Evolutionary conservation across 2,888 invertebrate genomes (phyloP).

Genomic region (Myopa testacea): DNA sequence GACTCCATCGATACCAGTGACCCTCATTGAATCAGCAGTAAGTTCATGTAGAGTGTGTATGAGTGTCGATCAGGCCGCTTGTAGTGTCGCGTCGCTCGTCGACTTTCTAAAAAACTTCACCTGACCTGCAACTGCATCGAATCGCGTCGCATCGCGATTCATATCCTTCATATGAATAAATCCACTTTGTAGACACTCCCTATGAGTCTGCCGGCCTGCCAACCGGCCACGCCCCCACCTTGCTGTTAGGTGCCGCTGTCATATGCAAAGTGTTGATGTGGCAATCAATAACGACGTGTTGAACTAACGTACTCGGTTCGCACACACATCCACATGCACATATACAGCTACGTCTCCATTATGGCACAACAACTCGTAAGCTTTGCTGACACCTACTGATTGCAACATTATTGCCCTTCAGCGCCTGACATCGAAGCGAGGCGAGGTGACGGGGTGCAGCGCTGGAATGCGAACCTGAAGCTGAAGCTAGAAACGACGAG

Average conservation of each 20-base stretch:
- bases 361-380: conserved; percentile 31
- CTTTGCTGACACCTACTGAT: conserved; percentile 39
- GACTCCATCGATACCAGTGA: too few species aligned
- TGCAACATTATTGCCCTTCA: conserved; percentile 35
- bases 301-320: conserved; percentile 4
- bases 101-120: too few species aligned
- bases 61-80: too few species aligned
- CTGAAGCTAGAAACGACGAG: neutral
- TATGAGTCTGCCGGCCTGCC: neutral
- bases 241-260: conserved; percentile 35
- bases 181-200: neutral
- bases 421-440: neutral
- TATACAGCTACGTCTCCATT: neutral
- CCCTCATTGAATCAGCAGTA: too few species aligned
- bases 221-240: neutral
- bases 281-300: conserved; percentile 40
- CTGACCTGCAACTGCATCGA: neutral
- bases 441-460: neutral
- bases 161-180: neutral
- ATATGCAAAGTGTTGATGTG: conserved; percentile 40
- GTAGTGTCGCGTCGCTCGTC: too few species aligned
- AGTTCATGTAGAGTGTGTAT: too few species aligned
- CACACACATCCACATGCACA: neutral
- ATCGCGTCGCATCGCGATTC: neutral
- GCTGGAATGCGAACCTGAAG: conserved; percentile 1